Percentiles rank a stretch among this genome's conserved stretches.
phyloP scores from a whole-genome alignment of 2,113 vertebrate species.

The Lipotes vexillifer region DNA sequence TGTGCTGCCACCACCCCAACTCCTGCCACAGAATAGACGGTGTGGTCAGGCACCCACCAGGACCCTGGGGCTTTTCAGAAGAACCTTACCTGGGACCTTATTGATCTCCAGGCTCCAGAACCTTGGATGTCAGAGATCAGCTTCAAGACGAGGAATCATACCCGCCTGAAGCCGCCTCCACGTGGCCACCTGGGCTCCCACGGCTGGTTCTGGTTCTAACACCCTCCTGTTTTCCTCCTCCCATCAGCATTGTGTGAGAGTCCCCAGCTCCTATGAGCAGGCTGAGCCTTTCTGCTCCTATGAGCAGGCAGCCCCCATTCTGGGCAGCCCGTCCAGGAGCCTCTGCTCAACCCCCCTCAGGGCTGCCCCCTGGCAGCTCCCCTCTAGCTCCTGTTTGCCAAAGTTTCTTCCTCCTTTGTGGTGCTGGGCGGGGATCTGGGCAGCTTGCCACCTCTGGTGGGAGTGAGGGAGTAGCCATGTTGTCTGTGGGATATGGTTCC shows the following conservation, averaged over 20 bases:
- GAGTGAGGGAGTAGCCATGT: neutral
- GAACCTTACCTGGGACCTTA: neutral
- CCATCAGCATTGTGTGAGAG: fast-evolving
- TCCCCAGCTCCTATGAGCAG: neutral
- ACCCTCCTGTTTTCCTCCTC: neutral
- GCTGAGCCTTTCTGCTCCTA: neutral
- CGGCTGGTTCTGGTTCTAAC: neutral
- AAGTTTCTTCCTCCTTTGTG: neutral
- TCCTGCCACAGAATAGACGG: neutral
- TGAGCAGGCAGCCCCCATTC: neutral
- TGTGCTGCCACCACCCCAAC: neutral
- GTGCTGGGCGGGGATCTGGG: neutral
- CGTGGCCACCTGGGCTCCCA: neutral
- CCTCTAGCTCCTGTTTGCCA: neutral
- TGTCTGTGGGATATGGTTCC: neutral
- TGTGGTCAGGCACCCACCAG: neutral
- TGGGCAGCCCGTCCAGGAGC: neutral
- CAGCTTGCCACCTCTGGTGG: neutral
- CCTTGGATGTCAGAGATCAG: neutral
- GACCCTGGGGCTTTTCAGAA: neutral
- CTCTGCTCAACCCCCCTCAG: neutral
- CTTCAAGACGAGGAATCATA: neutral
- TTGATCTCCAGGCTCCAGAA: neutral
- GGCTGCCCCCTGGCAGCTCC: neutral
- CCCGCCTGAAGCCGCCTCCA: neutral